Base-by-base conservation (phyloP, 2,797 vertebrate species). In the Sebastes taczanowskii region DNA sequence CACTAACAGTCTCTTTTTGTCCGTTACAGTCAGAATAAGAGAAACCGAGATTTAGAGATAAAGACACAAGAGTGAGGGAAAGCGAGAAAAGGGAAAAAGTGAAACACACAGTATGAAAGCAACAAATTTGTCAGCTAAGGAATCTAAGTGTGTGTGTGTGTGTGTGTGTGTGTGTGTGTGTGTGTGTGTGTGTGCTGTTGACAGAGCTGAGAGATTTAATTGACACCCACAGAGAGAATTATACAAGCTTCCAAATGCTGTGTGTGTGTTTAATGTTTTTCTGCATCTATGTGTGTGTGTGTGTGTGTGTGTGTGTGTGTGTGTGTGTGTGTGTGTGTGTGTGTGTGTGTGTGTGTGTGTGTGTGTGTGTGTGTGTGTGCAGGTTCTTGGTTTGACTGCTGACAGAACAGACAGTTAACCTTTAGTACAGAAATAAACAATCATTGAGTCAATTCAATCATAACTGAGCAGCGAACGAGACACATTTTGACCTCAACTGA, bases 141-240 rank as follows among this genome's bases (percentile, higher is more conserved):
- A 76, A 85, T 73, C 55, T 18, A 55, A 7, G 61, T 22, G 61
- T 63, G 61, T 63, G 8, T 67, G 65, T 8, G 25, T 13, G 46
- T 42, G 73, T 63, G 61, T 63, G 8, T 67, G 65, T 8, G 25
- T 13, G 46, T 42, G 61, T 22, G 61, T 63, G 61, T 63, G 8
- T 67, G 65, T 8, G 25, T 13, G 46, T 42, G 73, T n/a, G 74
- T 74, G 71, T 42, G 63, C 56, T 90, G 89, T 89, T 92, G 86
- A 91, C 88, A 83, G 88, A 88, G 82, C 85, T 82, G 80, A 88
- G 87, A 90, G 84, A 92, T 91, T 93, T 93, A 92, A 92, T 91
- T 93, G 93, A 94, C 90, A 91, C 90, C 91, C 89, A 94, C 90
- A 83, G 86, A 91, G 90, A 87, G 82, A 90, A 90, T 92, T 89